Conservation (phyloP, 2,797 vertebrate species). For the Eospalax fontanierii region DNA sequence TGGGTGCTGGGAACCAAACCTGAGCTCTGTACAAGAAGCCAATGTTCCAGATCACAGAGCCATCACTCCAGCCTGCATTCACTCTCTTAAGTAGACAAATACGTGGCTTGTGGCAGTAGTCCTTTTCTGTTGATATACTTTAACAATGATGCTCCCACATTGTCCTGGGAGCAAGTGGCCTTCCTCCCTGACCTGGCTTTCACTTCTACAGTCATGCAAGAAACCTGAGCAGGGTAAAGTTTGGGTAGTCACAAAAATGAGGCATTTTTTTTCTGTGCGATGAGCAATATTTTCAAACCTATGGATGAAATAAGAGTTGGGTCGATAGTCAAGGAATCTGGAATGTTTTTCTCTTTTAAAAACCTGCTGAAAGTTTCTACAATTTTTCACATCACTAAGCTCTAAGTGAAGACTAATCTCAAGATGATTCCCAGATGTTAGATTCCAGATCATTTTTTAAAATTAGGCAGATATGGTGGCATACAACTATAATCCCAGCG, state of each 20-base stretch:
- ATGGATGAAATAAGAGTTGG: not conserved
- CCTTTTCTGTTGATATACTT: not conserved
- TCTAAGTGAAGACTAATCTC: not conserved
- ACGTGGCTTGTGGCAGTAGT: not conserved
- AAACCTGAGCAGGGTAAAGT: not conserved
- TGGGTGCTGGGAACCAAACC: not conserved
- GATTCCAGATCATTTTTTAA: not conserved
- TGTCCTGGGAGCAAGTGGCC: not conserved
- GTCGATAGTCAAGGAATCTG: not conserved
- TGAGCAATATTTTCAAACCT: not conserved
- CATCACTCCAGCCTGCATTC: not conserved
- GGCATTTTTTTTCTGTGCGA: not conserved
- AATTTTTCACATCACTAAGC: not conserved
- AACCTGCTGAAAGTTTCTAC: not conserved
- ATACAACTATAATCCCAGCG: not conserved
- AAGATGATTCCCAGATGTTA: not conserved
- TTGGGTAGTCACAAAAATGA: not conserved
- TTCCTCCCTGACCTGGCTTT: not conserved
- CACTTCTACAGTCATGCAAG: not conserved
- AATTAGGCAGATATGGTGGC: not conserved
- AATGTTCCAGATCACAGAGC: not conserved
- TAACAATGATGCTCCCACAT: not conserved
- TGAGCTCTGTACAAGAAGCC: too few relatives aligned
- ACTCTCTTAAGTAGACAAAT: constrained; percentile 2
- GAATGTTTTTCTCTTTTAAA: not conserved